Evolutionary conservation across 1,140 invertebrate species (phyloP).

Genomic region (Zaprionus ornatus): DNA sequence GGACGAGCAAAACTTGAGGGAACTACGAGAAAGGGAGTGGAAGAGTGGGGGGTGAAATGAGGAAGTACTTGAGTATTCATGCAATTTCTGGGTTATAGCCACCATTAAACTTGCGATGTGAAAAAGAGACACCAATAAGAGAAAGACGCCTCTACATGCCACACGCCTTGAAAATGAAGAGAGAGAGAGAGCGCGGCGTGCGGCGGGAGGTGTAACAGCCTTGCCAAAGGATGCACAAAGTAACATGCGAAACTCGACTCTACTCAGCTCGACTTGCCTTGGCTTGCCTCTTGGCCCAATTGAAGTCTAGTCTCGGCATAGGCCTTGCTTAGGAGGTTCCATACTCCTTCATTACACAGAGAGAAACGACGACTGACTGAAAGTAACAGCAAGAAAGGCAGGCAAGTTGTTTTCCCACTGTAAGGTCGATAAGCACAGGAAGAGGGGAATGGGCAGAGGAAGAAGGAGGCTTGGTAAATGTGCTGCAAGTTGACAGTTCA

Average conservation of each 20-base stretch:
- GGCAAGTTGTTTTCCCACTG: neutral
- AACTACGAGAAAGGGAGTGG: neutral
- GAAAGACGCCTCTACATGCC: conserved; percentile 7
- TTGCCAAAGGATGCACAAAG: conserved; percentile 3
- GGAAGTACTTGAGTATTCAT: conserved; percentile 72
- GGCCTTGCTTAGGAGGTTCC: neutral
- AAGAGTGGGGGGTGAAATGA: neutral
- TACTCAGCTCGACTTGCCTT: neutral
- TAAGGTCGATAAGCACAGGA: no score
- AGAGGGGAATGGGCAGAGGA: neutral
- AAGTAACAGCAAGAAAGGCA: neutral
- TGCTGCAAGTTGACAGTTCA: conserved; percentile 71
- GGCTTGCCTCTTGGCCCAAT: neutral
- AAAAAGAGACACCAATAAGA: conserved; percentile 48
- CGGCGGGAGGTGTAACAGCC: neutral
- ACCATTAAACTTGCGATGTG: conserved; percentile 67
- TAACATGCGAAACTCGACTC: neutral
- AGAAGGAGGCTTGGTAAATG: neutral
- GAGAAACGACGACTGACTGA: neutral
- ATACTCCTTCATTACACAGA: no score
- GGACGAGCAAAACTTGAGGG: conserved; percentile 25
- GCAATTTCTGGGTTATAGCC: conserved; percentile 79
- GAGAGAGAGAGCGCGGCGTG: neutral
- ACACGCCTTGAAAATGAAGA: neutral
- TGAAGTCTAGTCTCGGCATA: neutral